A percentile compares a stretch with the other conserved stretches of the same genome.
Conservation (phyloP, 1,140 invertebrate species). For the Drosophila sturtevanti region DNA sequence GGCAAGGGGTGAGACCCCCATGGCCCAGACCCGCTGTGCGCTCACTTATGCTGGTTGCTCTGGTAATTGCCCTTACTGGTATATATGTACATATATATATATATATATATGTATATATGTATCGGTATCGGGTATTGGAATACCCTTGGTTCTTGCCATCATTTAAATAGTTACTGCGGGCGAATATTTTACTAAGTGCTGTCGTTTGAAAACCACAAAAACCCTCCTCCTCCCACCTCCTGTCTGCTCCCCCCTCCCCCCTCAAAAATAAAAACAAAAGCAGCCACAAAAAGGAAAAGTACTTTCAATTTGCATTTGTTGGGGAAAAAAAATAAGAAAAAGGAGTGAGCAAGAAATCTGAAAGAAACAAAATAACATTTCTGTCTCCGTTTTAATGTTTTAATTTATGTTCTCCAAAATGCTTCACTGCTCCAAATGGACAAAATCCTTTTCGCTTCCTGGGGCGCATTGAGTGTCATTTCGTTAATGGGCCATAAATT, state of each 20-base stretch:
- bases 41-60: constrained; percentile 71
- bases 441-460: constrained; percentile 38
- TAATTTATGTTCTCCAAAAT: constrained; percentile 70
- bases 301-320: constrained; percentile 66
- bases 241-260: not conserved
- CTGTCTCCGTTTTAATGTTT: constrained; percentile 54
- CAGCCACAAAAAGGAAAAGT: not conserved
- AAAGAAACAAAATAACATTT: not conserved
- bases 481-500: constrained; percentile 76
- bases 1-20: not conserved
- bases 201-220: constrained; percentile 39
- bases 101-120: not conserved
- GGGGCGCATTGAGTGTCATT: constrained; percentile 68
- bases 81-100: not conserved
- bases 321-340: too few species aligned
- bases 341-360: not conserved
- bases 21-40: constrained; percentile 41
- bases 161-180: constrained; percentile 79
- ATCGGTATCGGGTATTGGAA: not conserved
- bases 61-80: constrained; percentile 35
- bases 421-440: not conserved
- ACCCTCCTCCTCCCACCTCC: not conserved
- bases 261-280: not conserved
- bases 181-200: constrained; percentile 71
- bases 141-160: constrained; percentile 44